Evolutionary conservation across 2,888 invertebrate genomes (phyloP).

Genomic region (Zygaena filipendulae): DNA sequence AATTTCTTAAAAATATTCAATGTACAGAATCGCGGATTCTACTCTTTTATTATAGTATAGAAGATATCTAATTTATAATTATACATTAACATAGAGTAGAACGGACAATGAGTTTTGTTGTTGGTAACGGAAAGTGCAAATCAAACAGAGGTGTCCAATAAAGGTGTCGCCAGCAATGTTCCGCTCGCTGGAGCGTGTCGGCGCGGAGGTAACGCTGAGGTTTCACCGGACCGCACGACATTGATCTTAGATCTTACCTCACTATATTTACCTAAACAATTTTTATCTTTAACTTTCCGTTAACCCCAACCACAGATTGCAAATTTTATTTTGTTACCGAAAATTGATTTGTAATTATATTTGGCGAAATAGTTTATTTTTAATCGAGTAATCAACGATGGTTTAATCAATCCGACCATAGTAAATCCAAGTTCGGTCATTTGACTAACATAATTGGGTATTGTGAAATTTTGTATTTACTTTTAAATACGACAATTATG

Average conservation of each 20-base stretch:
- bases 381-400: background rate
- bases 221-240: slow-evolving; percentile 46
- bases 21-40: no score
- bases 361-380: slow-evolving; percentile 21
- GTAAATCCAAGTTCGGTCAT: no score
- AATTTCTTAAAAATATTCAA: no score
- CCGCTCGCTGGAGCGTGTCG: slow-evolving; percentile 46
- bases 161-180: slow-evolving; percentile 52
- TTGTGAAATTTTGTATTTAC: no score
- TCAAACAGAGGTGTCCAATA: slow-evolving; percentile 20
- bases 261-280: slow-evolving; percentile 39
- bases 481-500: no score
- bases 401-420: background rate
- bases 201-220: slow-evolving; percentile 28
- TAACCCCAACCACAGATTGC: slow-evolving; percentile 28
- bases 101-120: no score
- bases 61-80: no score
- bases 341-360: slow-evolving; percentile 22
- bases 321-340: slow-evolving; percentile 27
- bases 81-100: no score
- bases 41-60: no score
- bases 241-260: slow-evolving; percentile 50
- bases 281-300: slow-evolving; percentile 26
- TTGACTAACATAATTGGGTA: no score
- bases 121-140: slow-evolving; percentile 35